phyloP scores from a whole-genome alignment of 1,140 invertebrate genomes.

The Lasioglossum baleicum region DNA sequence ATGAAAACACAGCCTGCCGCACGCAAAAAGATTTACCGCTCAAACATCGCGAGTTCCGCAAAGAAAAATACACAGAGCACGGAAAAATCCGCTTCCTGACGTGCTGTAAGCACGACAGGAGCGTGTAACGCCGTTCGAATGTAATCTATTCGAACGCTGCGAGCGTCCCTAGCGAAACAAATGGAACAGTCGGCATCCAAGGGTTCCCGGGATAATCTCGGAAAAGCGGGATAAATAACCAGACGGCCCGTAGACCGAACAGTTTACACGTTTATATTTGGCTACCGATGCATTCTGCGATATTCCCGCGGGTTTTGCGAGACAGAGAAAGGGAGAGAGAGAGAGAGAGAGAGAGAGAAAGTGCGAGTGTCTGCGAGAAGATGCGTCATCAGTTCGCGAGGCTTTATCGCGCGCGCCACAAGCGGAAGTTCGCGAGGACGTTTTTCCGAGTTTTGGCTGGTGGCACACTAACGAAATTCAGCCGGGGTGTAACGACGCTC shows the following conservation, averaged over 20 bases:
- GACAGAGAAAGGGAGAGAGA: no score
- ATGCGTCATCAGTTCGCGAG: constrained; percentile 30
- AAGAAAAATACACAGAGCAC: no score
- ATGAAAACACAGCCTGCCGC: no score
- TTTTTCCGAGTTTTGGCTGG: not conserved
- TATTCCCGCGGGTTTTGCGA: not conserved
- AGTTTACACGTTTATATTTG: constrained; percentile 63
- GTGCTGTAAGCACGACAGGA: no score
- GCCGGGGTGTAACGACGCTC: no score
- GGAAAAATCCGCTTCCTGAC: no score
- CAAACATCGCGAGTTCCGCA: no score
- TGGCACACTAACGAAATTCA: not conserved
- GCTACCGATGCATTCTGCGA: constrained; percentile 46
- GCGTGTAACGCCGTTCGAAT: not conserved
- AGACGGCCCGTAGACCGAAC: constrained; percentile 55
- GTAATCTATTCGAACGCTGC: not conserved
- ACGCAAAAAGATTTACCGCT: no score
- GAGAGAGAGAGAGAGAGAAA: no score
- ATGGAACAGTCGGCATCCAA: constrained; percentile 45
- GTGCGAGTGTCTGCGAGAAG: not conserved
- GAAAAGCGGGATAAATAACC: constrained; percentile 62
- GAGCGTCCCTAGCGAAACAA: constrained; percentile 19
- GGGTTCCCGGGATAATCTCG: constrained; percentile 57
- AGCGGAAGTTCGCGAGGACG: not conserved
- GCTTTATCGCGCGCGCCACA: constrained; percentile 17